Percentiles rank a stretch among this genome's conserved stretches.
Evolutionary conservation across 2,113 vertebrate species (phyloP).

Genomic region (Tragelaphus buxtoni): DNA sequence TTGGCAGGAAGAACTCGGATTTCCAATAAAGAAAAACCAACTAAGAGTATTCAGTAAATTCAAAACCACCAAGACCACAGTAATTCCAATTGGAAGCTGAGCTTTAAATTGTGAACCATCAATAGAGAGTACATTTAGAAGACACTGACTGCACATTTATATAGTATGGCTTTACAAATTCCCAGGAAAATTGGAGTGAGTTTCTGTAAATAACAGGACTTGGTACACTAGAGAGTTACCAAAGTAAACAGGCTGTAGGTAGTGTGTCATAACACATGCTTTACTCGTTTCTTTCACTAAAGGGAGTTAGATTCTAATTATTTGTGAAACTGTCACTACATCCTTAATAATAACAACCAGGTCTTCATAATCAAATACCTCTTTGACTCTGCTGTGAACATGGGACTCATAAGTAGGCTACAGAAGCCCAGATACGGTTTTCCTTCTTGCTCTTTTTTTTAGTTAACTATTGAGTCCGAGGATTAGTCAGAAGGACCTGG

Average conservation of each 20-base stretch:
- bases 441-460: not conserved
- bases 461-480: not conserved
- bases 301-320: not conserved
- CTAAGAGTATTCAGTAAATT: slow-evolving; percentile 62
- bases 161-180: not conserved
- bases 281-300: not conserved
- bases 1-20: slow-evolving; percentile 53
- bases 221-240: not conserved
- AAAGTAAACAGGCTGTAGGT: not conserved
- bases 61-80: slow-evolving; percentile 7
- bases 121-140: slow-evolving; percentile 15
- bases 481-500: slow-evolving; percentile 24
- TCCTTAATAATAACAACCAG: not conserved
- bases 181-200: not conserved
- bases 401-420: not conserved
- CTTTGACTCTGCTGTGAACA: not conserved
- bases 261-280: not conserved
- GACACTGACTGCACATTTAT: not conserved
- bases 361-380: slow-evolving; percentile 5
- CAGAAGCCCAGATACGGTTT: not conserved
- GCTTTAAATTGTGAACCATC: not conserved
- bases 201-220: slow-evolving; percentile 6
- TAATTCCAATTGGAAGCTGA: slow-evolving; percentile 23
- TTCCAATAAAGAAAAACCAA: slow-evolving; percentile 33
- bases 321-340: not conserved